phyloP scores from a whole-genome alignment of 2,888 invertebrate species.

The Ophion obscuratus region DNA sequence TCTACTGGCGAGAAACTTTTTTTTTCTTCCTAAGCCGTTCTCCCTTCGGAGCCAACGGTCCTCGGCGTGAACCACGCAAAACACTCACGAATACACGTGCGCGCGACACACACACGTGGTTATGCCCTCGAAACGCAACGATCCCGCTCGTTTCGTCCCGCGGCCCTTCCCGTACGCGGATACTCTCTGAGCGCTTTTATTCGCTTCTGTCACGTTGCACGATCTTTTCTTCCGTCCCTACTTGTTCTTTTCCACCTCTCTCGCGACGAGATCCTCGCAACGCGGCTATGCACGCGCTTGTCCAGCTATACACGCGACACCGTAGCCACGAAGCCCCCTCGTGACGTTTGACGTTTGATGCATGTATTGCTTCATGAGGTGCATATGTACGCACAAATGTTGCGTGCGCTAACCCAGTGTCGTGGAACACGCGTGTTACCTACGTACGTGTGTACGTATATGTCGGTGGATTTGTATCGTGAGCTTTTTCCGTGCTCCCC shows the following conservation, averaged over 20 bases:
- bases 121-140: constrained; percentile 27
- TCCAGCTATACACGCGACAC: background rate
- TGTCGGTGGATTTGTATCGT: constrained; percentile 1
- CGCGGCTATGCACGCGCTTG: background rate
- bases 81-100: too few species aligned
- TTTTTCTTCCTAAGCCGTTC: constrained; percentile 47
- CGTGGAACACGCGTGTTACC: background rate
- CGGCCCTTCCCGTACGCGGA: background rate
- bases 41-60: background rate
- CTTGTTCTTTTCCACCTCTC: background rate
- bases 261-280: constrained; percentile 1
- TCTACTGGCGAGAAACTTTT: constrained; percentile 8
- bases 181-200: constrained; percentile 1
- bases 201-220: background rate
- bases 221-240: constrained; percentile 1
- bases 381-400: constrained; percentile 46
- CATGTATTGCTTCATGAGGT: constrained; percentile 7
- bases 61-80: background rate
- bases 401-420: background rate
- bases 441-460: background rate
- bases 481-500: constrained; percentile 29
- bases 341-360: background rate
- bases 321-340: background rate
- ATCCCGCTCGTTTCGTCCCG: constrained; percentile 11
- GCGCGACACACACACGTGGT: background rate